Base-by-base conservation (phyloP, 2,888 invertebrate species). In the Cantharis flavilabris region DNA sequence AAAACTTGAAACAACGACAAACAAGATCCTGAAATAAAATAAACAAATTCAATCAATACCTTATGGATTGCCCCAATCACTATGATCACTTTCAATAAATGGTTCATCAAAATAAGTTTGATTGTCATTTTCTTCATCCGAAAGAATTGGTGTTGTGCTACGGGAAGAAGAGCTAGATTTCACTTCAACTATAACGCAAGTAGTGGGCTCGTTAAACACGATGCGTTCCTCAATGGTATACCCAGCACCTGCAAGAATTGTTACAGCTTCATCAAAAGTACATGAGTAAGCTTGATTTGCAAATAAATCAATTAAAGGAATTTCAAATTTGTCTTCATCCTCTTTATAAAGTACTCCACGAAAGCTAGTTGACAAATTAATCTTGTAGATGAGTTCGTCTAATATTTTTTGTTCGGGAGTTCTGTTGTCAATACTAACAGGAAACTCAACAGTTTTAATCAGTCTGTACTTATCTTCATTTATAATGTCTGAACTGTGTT, bases 391-490 rank as follows among this genome's bases (percentile, higher is more conserved):
- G 1, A 89, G 82, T 78, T 90, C 90, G 65, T 89, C 86, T 64
- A 89, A 81, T 33, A 91, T 85, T 81, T 89, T 90, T 78, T 91
- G 86, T 63, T 90, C 88, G 16, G 85, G 82, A 1, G 88, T 87
- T 63, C 90, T 85, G 3, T 84, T 83, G 81, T 91, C 91, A 26
- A 82, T 76, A 2, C 5, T 33, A 79, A 85, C 87, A 0, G 93
- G 93, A 86, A 89, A 93, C n/a, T 90, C 87, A 5, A 90, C 84
- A 3, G 83, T 82, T 49, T 86, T 85, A 1, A 93, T 81, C 9
- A 88, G 81, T 78, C 90, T 89, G 81, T 90, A 92, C 70, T 87
- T 84, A 69, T 80, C 18, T 3, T 20, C 20, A 7, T 23, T 23
- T 23, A 20, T 10, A 33, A 13, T 33, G 13, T 33, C 33, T n/a